Base-by-base conservation (phyloP, 2,888 invertebrate species). In the Mantis religiosa region DNA sequence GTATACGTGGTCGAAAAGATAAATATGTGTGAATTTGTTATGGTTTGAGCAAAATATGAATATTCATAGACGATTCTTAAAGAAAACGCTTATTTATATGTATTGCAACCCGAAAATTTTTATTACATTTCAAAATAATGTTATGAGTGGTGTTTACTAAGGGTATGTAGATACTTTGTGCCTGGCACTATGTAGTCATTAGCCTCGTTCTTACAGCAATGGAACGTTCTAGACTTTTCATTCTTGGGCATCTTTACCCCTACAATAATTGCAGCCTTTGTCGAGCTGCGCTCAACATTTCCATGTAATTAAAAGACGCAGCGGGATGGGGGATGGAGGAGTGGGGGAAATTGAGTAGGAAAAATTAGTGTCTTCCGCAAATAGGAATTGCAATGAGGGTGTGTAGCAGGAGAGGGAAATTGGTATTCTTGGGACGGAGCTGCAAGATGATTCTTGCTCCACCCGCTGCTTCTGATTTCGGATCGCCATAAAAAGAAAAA, bases 321-420 rank as follows among this genome's bases (percentile, higher is more conserved):
- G 27, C 71, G 28, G 84, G 84, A 34, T 82, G 87, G n/a, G 81
- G 82, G 89, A 87, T 94, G 90, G 90, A 89, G 89, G 87, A 89
- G 83, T 71, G 89, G 87, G 88, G 82, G 87, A 92, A 93, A 92
- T 93, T 93, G 92, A 93, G 93, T 92, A 93, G 92, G 92, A 92
- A 92, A 89, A 90, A 89, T 88, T 87, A 89, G 89, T 88, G 88
- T 87, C 89, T 89, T 89, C 85, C 34, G 87, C 87, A 89, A 85
- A 89, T 47, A 28, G 90, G 84, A 89, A 88, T 87, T 83, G 82
- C 83, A 84, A 88, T 83, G 87, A 82, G 90, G 83, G 82, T 34
- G 90, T 71, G 54, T 71, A 20, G 54, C 54, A 88, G 84, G 34
- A 34, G 41, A 28, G 54, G 87, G 87, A 89, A 86, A 54, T 30